Evolutionary conservation across 2,113 vertebrate genomes (phyloP).

Genomic region (Oryzias curvinotus): DNA sequence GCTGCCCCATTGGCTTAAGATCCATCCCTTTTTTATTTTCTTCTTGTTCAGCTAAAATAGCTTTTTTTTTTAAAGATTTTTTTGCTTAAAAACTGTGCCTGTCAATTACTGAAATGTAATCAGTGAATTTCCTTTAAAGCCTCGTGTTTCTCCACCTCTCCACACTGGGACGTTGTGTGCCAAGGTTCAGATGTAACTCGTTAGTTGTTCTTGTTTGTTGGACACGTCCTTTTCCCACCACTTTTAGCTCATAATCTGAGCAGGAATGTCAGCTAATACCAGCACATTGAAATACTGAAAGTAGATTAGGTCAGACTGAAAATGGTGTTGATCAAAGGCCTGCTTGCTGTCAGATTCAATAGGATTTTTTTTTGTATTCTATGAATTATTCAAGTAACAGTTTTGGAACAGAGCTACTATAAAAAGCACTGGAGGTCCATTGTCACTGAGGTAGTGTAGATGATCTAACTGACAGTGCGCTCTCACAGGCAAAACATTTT

Average conservation of each 20-base stretch:
- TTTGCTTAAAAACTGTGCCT: too few species aligned
- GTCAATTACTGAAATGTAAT: too few species aligned
- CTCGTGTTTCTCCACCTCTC: too few species aligned
- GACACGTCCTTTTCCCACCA: neutral
- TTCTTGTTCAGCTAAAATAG: too few species aligned
- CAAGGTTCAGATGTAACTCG: neutral
- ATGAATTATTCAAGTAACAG: slow-evolving; percentile 11
- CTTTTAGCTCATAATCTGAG: neutral
- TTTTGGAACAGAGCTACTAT: slow-evolving; percentile 12
- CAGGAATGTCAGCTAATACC: neutral
- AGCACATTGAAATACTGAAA: neutral
- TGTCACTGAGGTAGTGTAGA: slow-evolving; percentile 42
- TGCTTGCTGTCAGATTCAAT: neutral
- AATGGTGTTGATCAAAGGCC: slow-evolving; percentile 8
- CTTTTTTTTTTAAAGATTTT: too few species aligned
- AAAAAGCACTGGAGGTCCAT: slow-evolving; percentile 24
- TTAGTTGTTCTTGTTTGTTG: neutral
- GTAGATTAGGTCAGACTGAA: neutral
- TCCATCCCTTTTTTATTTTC: too few species aligned
- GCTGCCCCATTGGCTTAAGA: too few species aligned
- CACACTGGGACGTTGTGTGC: too few species aligned
- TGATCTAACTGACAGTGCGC: slow-evolving; percentile 28
- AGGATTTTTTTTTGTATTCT: slow-evolving; percentile 15
- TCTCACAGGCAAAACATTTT: slow-evolving; percentile 35
- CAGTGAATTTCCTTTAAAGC: too few species aligned